Evolutionary conservation across 2,797 vertebrate species (phyloP), one percentile per base, ranked within the genome.

Genomic region (Myioborus miniatus): DNA sequence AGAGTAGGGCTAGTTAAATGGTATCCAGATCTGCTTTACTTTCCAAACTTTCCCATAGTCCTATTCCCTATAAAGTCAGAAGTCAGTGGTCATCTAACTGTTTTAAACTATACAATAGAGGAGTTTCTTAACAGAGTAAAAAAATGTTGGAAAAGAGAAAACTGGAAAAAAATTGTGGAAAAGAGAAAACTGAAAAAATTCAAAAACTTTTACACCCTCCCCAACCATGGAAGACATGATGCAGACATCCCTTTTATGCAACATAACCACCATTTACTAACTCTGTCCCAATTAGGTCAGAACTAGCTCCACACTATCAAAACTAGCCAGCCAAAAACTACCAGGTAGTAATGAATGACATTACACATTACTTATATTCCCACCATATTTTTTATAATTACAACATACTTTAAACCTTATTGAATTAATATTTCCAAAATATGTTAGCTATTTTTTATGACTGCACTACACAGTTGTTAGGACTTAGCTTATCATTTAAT

Each of bases 81-180:
- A 55, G 26, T 46, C 36, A 81, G 58, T 10, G 46, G 21, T 46
- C 30, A 77, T 19, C 49, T 55, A 64, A 50, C 8, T 37, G 5
- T 39, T 68, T 4, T 1, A 83, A 68, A 46, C 4, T 26, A n/a
- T 0, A 39, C 3, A 71, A 20, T 2, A 68, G 4, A 50, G 12
- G 27, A 41, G 13, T 15, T 49, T 75, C 71, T 84, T 26, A 44
- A 44, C 8, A 34, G 58, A 46, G 17, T 22, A 39, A 71, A 74
- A 69, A 37, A 21, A 3, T 5, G 0, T 1, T n/a, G 15, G 24
- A 46, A 68, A 83, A 72, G 5, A 56, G 12, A 86, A 90, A 88
- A 69, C 0, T 2, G 1, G 14, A 30, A 83, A 74, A 69, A 37
- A 21, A 3, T 4, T 0, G 1, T n/a, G 15, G 24, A 50, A 68